Evolutionary conservation across 2,113 vertebrate species (phyloP).

Genomic region (Oryctolagus cuniculus): mOryCun1.1 NC_091449.1:37595001-37595500

Average conservation of each 20-base stretch:
- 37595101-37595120: background rate
- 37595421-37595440: background rate
- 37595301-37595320: background rate
- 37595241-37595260: background rate
- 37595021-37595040: background rate
- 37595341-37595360: background rate
- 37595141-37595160: background rate
- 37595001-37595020: background rate
- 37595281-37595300: background rate
- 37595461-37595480: background rate
- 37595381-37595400: background rate
- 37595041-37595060: background rate
- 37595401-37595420: background rate
- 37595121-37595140: background rate
- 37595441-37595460: background rate
- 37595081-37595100: background rate
- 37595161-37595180: background rate
- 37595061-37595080: background rate
- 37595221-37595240: background rate
- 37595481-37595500: background rate
- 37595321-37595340: background rate
- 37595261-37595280: fast-evolving
- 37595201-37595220: background rate
- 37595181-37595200: background rate
- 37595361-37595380: background rate